Evolutionary conservation across 2,888 invertebrate species (phyloP).

Genomic region (Liposcelis brunnea): DNA sequence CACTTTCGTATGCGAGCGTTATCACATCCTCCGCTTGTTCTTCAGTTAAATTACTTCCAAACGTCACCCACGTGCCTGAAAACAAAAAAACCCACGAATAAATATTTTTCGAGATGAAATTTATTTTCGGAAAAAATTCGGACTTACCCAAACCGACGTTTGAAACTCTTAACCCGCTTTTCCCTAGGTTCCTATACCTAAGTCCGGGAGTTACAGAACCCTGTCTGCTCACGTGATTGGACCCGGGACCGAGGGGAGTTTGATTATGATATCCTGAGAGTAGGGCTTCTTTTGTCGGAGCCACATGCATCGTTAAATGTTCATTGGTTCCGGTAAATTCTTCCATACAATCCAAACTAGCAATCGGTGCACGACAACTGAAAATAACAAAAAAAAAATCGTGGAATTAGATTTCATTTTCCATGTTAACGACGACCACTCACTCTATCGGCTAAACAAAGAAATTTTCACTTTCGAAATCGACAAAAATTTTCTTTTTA

Average conservation of each 20-base stretch:
- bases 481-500: not conserved
- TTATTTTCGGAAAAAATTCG: too few relatives aligned
- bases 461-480: not conserved
- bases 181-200: constrained; percentile 84
- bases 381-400: constrained; percentile 19
- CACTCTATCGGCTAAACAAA: too few relatives aligned
- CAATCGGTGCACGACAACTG: constrained; percentile 83
- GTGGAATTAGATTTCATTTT: too few relatives aligned
- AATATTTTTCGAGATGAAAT: too few relatives aligned
- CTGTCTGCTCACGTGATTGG: constrained; percentile 31
- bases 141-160: constrained; percentile 68
- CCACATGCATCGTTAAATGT: constrained; percentile 22
- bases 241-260: constrained; percentile 33
- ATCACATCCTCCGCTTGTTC: constrained; percentile 83
- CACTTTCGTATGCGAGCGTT: constrained; percentile 83
- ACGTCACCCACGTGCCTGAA: constrained; percentile 79
- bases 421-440: too few relatives aligned
- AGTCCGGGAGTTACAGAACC: constrained; percentile 61
- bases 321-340: constrained; percentile 61
- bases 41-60: constrained; percentile 55
- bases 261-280: constrained; percentile 30
- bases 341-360: constrained; percentile 86
- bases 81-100: constrained; percentile 4
- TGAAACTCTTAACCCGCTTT: constrained; percentile 86
- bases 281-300: constrained; percentile 35